Evolutionary conservation across 2,888 invertebrate species (phyloP).

Genomic region (Drosophila monieri): DNA sequence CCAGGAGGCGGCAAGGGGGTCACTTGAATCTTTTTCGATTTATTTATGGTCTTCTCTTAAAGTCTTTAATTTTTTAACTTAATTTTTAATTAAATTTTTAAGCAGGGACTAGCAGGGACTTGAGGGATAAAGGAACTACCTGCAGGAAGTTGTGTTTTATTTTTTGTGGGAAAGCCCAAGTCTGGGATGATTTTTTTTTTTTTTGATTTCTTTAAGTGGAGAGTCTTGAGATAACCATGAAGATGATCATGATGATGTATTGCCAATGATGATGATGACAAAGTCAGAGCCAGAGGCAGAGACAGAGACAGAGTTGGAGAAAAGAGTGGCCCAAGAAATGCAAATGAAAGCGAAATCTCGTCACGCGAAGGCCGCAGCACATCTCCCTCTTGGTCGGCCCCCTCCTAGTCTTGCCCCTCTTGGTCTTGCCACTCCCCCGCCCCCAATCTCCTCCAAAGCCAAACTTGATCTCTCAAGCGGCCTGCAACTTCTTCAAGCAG

Average conservation of each 20-base stretch:
- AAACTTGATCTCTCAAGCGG: constrained; percentile 42
- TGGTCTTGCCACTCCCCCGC: background rate
- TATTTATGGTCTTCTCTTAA: background rate
- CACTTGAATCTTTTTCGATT: constrained; percentile 5
- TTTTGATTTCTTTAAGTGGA: constrained; percentile 11
- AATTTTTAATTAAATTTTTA: too few species aligned
- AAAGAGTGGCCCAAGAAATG: constrained; percentile 46
- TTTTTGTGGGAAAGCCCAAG: constrained; percentile 24
- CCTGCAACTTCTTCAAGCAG: constrained; percentile 23
- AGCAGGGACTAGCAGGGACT: too few species aligned
- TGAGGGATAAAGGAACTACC: too few species aligned
- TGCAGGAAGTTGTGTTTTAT: background rate
- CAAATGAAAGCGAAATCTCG: constrained; percentile 77
- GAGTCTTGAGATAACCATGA: constrained; percentile 17
- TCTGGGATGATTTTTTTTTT: constrained; percentile 1
- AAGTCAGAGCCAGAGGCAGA: constrained; percentile 14
- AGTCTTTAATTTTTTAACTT: too few species aligned
- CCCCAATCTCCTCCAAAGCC: background rate
- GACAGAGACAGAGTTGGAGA: constrained; percentile 25
- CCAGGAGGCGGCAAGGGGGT: constrained; percentile 38
- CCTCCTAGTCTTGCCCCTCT: background rate
- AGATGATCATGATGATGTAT: background rate
- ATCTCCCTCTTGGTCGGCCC: constrained; percentile 1
- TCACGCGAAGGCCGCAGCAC: constrained; percentile 51
- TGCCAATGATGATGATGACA: background rate